Evolutionary conservation across 1,140 invertebrate genomes (phyloP).

Genomic region (Radopholus similis): DNA sequence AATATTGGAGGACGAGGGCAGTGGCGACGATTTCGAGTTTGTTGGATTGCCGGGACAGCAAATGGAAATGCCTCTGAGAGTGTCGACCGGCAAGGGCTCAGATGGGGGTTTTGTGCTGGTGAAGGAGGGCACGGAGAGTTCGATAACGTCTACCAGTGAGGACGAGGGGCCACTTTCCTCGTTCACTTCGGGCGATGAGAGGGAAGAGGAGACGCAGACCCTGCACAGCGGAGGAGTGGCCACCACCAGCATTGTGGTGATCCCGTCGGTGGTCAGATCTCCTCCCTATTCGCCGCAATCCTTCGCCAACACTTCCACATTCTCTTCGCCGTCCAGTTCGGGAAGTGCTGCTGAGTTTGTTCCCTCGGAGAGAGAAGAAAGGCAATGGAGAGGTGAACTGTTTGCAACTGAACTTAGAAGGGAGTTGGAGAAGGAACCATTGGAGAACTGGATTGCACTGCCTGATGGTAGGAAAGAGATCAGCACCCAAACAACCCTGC

Average conservation of each 20-base stretch:
- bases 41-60: constrained; percentile 2
- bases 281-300: constrained; percentile 14
- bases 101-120: constrained; percentile 10
- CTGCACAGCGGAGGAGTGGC: neutral
- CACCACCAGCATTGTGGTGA: neutral
- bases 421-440: constrained; percentile 12
- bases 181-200: constrained; percentile 3
- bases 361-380: neutral
- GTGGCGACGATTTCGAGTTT: constrained; percentile 31
- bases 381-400: neutral
- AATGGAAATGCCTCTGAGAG: constrained; percentile 19
- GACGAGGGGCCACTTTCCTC: constrained; percentile 7
- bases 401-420: neutral
- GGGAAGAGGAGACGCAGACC: constrained; percentile 16
- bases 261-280: constrained; percentile 1
- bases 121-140: constrained; percentile 22
- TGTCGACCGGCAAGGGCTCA: constrained; percentile 3
- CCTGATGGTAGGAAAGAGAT: constrained; percentile 6
- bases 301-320: constrained; percentile 22
- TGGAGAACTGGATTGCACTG: constrained; percentile 10
- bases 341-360: constrained; percentile 2
- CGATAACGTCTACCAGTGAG: constrained; percentile 20
- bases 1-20: constrained; percentile 31
- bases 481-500: constrained; percentile 2
- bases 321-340: constrained; percentile 18